These are phyloP conservation scores for Phymanthus crucifer DNA, from an alignment of 92 coral and sea anemone species.

Conservation along the genomic window DNA sequence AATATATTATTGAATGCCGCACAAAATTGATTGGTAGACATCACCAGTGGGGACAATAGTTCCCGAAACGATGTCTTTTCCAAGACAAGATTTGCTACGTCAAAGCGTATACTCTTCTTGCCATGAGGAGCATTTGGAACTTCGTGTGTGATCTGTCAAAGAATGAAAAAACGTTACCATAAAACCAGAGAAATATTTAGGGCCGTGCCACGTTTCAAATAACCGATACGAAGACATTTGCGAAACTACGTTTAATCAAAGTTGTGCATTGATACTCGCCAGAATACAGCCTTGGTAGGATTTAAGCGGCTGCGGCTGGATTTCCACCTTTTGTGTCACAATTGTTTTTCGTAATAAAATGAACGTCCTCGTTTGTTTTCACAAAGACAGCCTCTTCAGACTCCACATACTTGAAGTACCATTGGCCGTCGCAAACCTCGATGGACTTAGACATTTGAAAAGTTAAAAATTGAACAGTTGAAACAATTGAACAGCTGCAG, in stretches of 20 bases:
- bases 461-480: background rate
- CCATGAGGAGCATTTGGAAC: background rate
- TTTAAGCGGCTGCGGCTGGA: background rate
- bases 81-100: background rate
- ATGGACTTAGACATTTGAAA: background rate
- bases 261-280: background rate
- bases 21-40: background rate
- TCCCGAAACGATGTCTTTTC: slow-evolving; percentile 6
- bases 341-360: background rate
- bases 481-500: background rate
- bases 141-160: background rate
- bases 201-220: too few species aligned
- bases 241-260: background rate
- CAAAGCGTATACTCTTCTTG: background rate
- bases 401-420: slow-evolving; percentile 4
- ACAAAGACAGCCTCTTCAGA: slow-evolving; percentile 7
- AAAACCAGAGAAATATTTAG: background rate
- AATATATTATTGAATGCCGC: background rate
- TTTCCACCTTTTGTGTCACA: background rate
- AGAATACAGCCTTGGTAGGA: slow-evolving; percentile 11
- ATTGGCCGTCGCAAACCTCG: background rate
- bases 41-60: background rate
- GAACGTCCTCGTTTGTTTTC: background rate
- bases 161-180: too few species aligned
- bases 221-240: background rate